phyloP scores from a whole-genome alignment of 1,140 invertebrate genomes.

The Aphaenogaster rudis region DNA sequence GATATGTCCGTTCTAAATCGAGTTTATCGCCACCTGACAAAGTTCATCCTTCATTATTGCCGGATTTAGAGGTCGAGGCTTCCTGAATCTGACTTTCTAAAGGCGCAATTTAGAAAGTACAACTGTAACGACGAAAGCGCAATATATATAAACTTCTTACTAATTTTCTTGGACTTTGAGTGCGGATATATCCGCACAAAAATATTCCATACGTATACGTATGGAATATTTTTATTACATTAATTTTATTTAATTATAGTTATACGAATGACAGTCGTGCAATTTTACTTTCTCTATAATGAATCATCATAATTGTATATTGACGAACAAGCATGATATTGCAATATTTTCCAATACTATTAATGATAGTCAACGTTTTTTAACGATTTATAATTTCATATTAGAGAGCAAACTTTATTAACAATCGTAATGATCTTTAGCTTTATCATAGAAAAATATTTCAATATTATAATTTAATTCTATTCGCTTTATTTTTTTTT shows the following conservation, averaged over 20 bases:
- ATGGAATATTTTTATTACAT: not conserved
- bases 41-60: slow-evolving; percentile 34
- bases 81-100: too few species aligned
- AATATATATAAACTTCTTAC: not conserved
- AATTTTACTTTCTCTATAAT: slow-evolving; percentile 6
- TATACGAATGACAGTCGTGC: not conserved
- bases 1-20: slow-evolving; percentile 42
- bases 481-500: not conserved
- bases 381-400: not conserved
- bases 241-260: not conserved
- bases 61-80: not conserved
- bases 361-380: not conserved
- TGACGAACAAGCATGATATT: not conserved
- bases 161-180: not conserved
- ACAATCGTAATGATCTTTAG: not conserved
- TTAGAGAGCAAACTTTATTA: not conserved
- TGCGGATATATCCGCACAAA: not conserved
- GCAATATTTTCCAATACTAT: slow-evolving; percentile 3
- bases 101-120: slow-evolving; percentile 5
- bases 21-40: not conserved
- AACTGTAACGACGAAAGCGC: not conserved
- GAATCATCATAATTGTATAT: not conserved
- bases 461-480: slow-evolving; percentile 12
- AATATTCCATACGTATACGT: not conserved
- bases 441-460: not conserved